Percentiles rank a stretch among this genome's conserved stretches.
Conservation (phyloP, 92 coral and sea anemone genomes). For the Actinernus sp. region DNA sequence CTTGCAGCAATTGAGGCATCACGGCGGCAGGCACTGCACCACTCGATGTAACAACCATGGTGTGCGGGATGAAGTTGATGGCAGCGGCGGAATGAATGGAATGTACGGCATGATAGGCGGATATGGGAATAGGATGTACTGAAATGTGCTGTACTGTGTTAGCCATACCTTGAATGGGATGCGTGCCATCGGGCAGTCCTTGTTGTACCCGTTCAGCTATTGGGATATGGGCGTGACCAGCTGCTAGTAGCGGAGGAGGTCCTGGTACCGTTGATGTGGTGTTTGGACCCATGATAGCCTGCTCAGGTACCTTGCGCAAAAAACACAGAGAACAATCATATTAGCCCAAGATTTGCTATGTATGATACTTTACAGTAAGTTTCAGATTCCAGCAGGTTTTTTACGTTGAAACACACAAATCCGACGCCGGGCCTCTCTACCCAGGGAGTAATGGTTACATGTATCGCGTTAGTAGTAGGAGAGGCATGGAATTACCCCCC, state of each 20-base stretch:
- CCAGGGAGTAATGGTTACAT: too few species aligned
- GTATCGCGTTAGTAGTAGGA: too few species aligned
- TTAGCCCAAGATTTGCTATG: too few species aligned
- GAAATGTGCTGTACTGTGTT: slow-evolving; percentile 17
- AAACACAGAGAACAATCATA: too few species aligned
- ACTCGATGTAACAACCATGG: slow-evolving; percentile 10
- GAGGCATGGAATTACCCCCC: too few species aligned
- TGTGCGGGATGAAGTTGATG: slow-evolving; percentile 2
- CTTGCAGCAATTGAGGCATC: too few species aligned
- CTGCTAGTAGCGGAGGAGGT: slow-evolving; percentile 2
- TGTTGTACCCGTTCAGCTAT: slow-evolving; percentile 1
- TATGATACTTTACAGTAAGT: too few species aligned
- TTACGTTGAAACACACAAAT: too few species aligned
- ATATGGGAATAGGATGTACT: slow-evolving; percentile 35
- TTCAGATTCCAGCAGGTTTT: too few species aligned
- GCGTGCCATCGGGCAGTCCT: slow-evolving; percentile 1
- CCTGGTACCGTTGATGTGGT: not conserved
- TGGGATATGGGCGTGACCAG: slow-evolving; percentile 3
- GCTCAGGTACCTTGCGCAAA: slow-evolving; percentile 10
- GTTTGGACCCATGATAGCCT: slow-evolving; percentile 3
- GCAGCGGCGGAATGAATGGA: slow-evolving; percentile 1
- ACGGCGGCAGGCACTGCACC: too few species aligned
- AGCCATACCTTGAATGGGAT: slow-evolving; percentile 19
- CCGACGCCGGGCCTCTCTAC: too few species aligned
- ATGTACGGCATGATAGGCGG: not conserved